These are phyloP conservation scores for Chaetophractus vellerosus DNA, from an alignment of 2,797 vertebrate genomes.

Conservation along the genomic window DNA sequence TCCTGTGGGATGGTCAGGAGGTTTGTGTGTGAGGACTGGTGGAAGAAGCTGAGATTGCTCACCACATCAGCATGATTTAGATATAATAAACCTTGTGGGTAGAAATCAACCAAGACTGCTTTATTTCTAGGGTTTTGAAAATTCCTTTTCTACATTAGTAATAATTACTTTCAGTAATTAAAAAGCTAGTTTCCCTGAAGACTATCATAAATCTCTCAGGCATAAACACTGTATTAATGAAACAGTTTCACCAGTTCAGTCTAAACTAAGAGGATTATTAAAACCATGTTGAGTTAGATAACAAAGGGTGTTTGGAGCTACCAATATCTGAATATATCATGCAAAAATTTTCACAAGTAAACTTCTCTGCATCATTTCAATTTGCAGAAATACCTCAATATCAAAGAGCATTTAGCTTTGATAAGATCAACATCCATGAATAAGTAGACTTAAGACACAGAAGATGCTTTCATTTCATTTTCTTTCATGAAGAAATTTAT, in stretches of 20 bases:
- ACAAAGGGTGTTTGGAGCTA: background rate
- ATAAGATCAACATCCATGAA: conserved; percentile 22
- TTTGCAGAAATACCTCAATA: background rate
- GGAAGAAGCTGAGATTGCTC: background rate
- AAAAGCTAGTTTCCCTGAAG: conserved; percentile 19
- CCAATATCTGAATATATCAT: background rate
- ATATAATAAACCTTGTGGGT: background rate
- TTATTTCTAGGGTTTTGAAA: conserved; percentile 10
- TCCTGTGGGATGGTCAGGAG: background rate
- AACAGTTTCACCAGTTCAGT: background rate
- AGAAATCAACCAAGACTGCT: background rate
- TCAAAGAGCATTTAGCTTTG: conserved; percentile 10
- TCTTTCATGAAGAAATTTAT: background rate
- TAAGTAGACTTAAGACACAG: conserved; percentile 51
- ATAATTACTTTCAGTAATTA: conserved; percentile 48
- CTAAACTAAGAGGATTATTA: background rate
- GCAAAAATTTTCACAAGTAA: background rate
- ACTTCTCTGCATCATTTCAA: background rate
- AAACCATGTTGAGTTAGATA: background rate
- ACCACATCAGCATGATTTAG: background rate
- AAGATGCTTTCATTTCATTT: conserved; percentile 53
- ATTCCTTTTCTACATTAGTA: background rate
- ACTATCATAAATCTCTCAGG: background rate
- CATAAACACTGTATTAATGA: background rate
- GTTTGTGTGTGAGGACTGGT: background rate